Percentiles rank a stretch among this genome's conserved stretches.
phyloP scores from a whole-genome alignment of 2,888 invertebrate species.

The Agelastica alni region DNA sequence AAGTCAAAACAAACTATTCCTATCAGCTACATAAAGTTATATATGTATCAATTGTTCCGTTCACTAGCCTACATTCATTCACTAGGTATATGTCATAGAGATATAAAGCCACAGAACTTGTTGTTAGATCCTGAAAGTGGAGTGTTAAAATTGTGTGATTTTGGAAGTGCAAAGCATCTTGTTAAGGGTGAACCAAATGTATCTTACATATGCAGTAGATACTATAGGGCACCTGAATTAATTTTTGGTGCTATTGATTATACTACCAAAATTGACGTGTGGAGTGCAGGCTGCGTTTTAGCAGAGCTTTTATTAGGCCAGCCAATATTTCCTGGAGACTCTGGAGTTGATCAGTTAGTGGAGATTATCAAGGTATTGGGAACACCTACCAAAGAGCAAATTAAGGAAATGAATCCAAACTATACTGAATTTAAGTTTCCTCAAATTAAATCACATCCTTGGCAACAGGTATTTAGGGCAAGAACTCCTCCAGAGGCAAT shows the following conservation, averaged over 20 bases:
- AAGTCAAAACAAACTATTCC: constrained; percentile 99
- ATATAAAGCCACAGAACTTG: constrained; percentile 99
- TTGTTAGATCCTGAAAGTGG: constrained; percentile 97
- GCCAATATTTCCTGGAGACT: constrained; percentile 99
- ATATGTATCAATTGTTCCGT: constrained; percentile 99
- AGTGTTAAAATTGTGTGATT: constrained; percentile 97
- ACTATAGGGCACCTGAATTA: constrained; percentile 83
- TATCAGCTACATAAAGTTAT: constrained; percentile 99
- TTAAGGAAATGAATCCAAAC: constrained; percentile 99
- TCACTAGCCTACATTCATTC: constrained; percentile 99
- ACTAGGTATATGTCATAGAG: constrained; percentile 98
- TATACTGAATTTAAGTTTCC: constrained; percentile 99
- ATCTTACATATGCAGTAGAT: constrained; percentile 99
- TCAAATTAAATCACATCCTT: constrained; percentile 99
- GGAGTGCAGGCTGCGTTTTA: constrained; percentile 99
- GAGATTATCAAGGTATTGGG: constrained; percentile 99
- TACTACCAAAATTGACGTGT: constrained; percentile 73
- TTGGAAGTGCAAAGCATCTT: constrained; percentile 98
- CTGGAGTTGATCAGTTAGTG: constrained; percentile 98
- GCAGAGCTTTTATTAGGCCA: constrained; percentile 96
- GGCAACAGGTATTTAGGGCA: constrained; percentile 97
- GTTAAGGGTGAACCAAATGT: constrained; percentile 97
- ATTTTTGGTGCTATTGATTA: constrained; percentile 92
- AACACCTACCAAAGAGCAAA: constrained; percentile 94
- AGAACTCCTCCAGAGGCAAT: constrained; percentile 91